Percentiles rank a stretch among this genome's conserved stretches.
Conservation (phyloP, 92 coral and sea anemone genomes). For the Nematostella vectensis region DNA sequence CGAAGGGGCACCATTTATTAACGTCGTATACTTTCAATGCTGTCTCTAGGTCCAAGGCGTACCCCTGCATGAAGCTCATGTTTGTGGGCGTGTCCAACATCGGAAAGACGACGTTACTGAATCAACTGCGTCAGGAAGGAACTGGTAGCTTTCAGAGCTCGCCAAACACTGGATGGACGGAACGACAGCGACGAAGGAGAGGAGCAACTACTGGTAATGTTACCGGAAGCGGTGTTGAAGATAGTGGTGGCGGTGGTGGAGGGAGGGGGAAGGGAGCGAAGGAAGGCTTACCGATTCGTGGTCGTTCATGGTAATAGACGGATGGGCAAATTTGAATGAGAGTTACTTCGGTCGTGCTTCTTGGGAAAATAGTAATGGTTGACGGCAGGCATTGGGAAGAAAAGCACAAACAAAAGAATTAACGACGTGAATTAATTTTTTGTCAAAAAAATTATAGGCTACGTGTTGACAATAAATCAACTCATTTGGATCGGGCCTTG, state of each 20-base stretch:
- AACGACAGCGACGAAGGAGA: conserved; percentile 63
- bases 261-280: no score
- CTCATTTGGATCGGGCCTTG: no score
- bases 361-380: no score
- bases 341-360: no score
- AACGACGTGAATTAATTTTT: no score
- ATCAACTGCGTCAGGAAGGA: conserved; percentile 75
- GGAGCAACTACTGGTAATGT: conserved; percentile 24
- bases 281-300: no score
- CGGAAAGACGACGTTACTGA: conserved; percentile 89
- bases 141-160: conserved; percentile 69
- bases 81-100: conserved; percentile 98
- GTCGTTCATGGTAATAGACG: no score
- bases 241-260: background rate
- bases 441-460: no score
- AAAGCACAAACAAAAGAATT: no score
- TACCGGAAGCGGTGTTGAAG: background rate
- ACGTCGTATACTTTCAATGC: background rate
- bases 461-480: no score
- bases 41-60: conserved; percentile 65
- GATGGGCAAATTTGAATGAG: no score
- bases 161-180: conserved; percentile 85
- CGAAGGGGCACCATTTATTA: background rate
- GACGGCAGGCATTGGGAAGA: no score
- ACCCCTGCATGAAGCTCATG: conserved; percentile 98